Evolutionary conservation across 2,113 vertebrate species (phyloP).

Genomic region (Erythrolamprus reginae): DNA sequence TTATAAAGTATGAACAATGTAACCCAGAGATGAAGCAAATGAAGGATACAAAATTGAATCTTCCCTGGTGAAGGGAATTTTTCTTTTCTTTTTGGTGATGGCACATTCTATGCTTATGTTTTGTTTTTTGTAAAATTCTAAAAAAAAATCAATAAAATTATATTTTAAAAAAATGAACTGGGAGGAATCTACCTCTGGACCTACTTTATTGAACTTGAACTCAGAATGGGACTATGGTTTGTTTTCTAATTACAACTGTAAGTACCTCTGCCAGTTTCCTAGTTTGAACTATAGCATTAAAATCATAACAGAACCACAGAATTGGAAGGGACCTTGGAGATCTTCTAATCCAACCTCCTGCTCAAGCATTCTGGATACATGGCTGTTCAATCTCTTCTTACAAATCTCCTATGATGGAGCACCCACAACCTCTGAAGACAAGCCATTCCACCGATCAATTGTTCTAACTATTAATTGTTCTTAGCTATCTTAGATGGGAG

Average conservation of each 20-base stretch:
- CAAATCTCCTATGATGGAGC: neutral
- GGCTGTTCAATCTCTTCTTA: neutral
- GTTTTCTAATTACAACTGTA: neutral
- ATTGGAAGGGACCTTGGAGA: neutral
- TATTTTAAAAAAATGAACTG: too few species aligned
- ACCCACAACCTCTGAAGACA: too few species aligned
- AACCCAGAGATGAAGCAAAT: too few species aligned
- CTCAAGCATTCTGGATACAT: neutral
- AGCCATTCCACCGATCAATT: neutral
- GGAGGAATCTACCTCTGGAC: neutral
- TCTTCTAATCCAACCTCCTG: neutral
- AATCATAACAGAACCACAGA: neutral
- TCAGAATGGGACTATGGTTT: neutral
- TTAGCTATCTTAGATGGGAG: neutral
- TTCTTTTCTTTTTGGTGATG: too few species aligned
- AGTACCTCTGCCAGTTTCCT: neutral
- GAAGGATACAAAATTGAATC: too few species aligned
- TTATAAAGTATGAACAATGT: too few species aligned
- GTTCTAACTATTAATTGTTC: neutral
- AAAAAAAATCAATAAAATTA: too few species aligned
- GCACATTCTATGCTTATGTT: too few species aligned
- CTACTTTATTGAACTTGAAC: neutral
- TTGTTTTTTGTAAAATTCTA: too few species aligned
- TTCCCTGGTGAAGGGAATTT: too few species aligned
- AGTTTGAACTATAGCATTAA: neutral